Evolutionary conservation across 2,797 vertebrate species (phyloP).

Genomic region (Pipistrellus pygmaeus): DNA sequence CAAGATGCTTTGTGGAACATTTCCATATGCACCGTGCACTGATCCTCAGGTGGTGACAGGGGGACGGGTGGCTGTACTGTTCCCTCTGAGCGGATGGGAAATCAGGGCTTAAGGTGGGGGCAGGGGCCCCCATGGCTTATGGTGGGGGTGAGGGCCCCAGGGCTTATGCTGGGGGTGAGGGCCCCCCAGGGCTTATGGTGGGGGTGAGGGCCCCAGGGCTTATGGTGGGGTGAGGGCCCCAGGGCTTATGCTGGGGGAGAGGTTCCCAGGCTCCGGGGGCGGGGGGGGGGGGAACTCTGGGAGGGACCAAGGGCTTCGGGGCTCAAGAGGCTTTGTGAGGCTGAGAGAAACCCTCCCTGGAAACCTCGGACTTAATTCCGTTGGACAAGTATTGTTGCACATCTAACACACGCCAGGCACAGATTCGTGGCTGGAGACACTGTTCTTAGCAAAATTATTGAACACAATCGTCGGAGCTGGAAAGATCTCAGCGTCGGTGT

Average conservation of each 20-base stretch:
- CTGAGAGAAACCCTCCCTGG: neutral
- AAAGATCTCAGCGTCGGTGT: neutral
- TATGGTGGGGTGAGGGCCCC: neutral
- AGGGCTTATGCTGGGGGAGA: neutral
- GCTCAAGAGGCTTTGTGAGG: neutral
- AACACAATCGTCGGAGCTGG: neutral
- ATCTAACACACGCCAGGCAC: neutral
- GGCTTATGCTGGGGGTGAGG: too few species aligned
- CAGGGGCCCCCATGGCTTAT: neutral
- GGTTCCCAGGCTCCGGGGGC: neutral
- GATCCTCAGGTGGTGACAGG: neutral
- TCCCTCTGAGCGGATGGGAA: neutral
- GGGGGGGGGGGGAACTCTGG: neutral
- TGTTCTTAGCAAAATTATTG: neutral
- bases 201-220: too few species aligned
- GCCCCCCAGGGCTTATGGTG: too few species aligned
- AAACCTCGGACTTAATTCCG: neutral
- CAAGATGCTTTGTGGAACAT: constrained; percentile 34
- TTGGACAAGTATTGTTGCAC: neutral
- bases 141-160: too few species aligned
- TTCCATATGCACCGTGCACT: constrained; percentile 69
- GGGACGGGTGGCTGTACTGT: constrained; percentile 60
- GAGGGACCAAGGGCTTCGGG: neutral
- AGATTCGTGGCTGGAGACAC: neutral
- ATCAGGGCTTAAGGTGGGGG: neutral